These are phyloP conservation scores for Tethea ocularis DNA, from an alignment of 2,888 invertebrate species.

Conservation along the genomic window DNA sequence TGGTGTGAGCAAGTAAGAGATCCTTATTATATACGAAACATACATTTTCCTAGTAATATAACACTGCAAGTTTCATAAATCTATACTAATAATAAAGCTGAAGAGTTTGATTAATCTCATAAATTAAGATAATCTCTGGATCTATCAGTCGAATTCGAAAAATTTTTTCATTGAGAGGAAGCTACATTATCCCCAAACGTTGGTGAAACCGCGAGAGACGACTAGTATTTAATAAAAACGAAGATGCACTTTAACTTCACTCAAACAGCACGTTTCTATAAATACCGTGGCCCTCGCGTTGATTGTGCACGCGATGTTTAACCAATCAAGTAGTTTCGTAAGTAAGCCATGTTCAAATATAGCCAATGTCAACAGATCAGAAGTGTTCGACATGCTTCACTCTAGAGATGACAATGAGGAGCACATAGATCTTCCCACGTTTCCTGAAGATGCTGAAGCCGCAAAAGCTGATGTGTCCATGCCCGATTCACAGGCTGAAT, in stretches of 20 bases:
- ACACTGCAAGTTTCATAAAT: no score
- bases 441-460: conserved; percentile 70
- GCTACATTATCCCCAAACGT: no score
- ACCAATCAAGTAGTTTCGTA: conserved; percentile 1
- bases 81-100: no score
- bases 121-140: no score
- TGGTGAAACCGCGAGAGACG: no score
- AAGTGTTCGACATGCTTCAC: conserved; percentile 80
- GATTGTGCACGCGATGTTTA: not conserved
- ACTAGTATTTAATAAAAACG: no score
- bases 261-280: conserved; percentile 5
- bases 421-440: conserved; percentile 67
- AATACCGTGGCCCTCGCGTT: conserved; percentile 1
- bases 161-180: no score
- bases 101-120: no score
- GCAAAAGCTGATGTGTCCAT: conserved; percentile 54
- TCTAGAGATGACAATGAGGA: conserved; percentile 69
- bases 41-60: no score
- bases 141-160: no score
- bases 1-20: conserved; percentile 71
- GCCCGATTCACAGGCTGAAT: conserved; percentile 70
- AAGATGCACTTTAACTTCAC: not conserved
- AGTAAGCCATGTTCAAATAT: not conserved
- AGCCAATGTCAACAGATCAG: conserved; percentile 50
- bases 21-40: no score